These are phyloP conservation scores for Drosophila sechellia DNA, from an alignment of 1,140 invertebrate genomes.

Conservation along the genomic window DNA sequence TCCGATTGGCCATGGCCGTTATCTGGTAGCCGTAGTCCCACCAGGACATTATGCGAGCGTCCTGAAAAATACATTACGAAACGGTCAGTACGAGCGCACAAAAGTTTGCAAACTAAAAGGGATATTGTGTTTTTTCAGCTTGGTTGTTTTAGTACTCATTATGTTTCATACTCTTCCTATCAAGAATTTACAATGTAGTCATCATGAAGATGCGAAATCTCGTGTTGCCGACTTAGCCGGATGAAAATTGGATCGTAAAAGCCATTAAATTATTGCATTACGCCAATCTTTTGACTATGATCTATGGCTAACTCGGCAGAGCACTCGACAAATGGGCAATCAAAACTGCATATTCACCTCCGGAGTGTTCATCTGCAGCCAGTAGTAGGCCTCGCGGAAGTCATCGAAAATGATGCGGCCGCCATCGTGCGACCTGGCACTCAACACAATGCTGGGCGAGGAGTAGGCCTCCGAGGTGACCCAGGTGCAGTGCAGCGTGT, in stretches of 20 bases:
- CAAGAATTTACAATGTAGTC: slow-evolving; percentile 68
- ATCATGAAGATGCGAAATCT: slow-evolving; percentile 34
- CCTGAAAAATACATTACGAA: slow-evolving; percentile 84
- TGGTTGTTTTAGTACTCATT: slow-evolving; percentile 74
- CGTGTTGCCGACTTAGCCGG: background rate
- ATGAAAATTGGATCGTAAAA: background rate
- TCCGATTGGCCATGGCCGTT: slow-evolving; percentile 99
- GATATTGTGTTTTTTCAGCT: slow-evolving; percentile 33
- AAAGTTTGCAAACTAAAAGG: background rate
- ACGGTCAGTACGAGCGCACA: background rate
- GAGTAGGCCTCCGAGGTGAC: slow-evolving; percentile 99
- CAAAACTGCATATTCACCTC: slow-evolving; percentile 86
- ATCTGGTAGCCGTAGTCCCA: slow-evolving; percentile 99
- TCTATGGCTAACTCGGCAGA: background rate
- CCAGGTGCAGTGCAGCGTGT: slow-evolving; percentile 99
- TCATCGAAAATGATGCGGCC: slow-evolving; percentile 98
- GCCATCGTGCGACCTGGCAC: slow-evolving; percentile 96
- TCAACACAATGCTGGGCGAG: slow-evolving; percentile 98
- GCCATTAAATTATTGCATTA: background rate
- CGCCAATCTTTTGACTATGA: background rate
- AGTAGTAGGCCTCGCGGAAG: slow-evolving; percentile 99
- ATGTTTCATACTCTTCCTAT: slow-evolving; percentile 83
- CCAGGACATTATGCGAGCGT: slow-evolving; percentile 99
- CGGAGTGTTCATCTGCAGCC: slow-evolving; percentile 98
- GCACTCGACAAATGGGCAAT: background rate